phyloP scores from a whole-genome alignment of 2,113 vertebrate genomes.

The Percina caprodes region DNA sequence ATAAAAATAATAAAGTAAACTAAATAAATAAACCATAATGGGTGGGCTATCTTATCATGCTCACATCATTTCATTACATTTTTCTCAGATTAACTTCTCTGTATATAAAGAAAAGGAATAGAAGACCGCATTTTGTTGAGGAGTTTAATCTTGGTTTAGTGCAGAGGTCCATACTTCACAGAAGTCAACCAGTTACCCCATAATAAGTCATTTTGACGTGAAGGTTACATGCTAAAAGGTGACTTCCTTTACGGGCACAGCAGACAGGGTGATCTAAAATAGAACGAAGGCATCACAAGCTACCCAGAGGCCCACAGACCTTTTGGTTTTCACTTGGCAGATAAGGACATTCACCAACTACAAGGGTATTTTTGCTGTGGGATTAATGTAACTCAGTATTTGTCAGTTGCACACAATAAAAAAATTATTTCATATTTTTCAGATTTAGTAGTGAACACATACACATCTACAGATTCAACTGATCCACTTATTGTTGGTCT shows the following conservation, averaged over 20 bases:
- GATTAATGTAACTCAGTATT: background rate
- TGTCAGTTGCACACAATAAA: background rate
- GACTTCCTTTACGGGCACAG: background rate
- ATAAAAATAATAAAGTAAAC: background rate
- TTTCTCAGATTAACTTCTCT: too few species aligned
- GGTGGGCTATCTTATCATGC: background rate
- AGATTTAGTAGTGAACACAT: background rate
- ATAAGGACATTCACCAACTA: background rate
- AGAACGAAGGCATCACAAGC: constrained; percentile 5
- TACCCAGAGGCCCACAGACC: constrained; percentile 4
- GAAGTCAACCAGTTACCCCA: background rate
- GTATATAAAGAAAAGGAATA: background rate
- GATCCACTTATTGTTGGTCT: background rate
- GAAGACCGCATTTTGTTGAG: background rate
- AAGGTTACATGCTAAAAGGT: background rate
- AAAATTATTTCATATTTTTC: background rate
- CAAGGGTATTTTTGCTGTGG: background rate
- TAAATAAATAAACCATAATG: background rate
- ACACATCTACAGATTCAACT: background rate
- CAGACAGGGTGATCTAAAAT: constrained; percentile 33
- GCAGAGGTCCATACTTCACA: background rate
- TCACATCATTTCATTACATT: background rate
- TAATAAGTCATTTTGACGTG: background rate
- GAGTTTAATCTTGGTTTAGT: background rate
- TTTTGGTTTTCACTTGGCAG: constrained; percentile 23